phyloP scores from a whole-genome alignment of 2,797 vertebrate species.

The Anguilla obscura region DNA sequence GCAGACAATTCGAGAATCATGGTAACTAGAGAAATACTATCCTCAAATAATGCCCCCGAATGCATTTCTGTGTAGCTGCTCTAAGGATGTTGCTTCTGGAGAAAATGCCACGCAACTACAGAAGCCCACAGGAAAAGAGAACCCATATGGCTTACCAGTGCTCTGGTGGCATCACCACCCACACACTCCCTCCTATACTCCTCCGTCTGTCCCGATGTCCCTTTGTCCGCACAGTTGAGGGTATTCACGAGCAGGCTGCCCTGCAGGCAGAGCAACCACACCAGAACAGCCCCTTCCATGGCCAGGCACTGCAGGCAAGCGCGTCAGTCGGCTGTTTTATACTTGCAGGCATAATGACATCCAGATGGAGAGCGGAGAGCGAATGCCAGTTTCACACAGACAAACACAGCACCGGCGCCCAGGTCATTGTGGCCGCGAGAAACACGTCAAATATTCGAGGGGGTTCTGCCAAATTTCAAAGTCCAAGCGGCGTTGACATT shows the following conservation, averaged over 20 bases:
- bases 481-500: not conserved
- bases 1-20: not conserved
- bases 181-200: not conserved
- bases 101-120: no score
- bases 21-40: not conserved
- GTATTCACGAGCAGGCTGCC: conserved; percentile 20
- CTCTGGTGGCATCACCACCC: not conserved
- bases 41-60: not conserved
- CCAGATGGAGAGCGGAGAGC: conserved; percentile 27
- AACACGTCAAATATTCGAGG: conserved; percentile 21
- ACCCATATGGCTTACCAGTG: conserved; percentile 26
- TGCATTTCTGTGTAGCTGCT: not conserved
- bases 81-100: not conserved
- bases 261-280: conserved; percentile 34
- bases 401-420: not conserved
- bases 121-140: not conserved
- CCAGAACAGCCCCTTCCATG: conserved; percentile 30
- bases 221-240: conserved; percentile 13
- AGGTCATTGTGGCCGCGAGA: conserved; percentile 24
- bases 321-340: conserved; percentile 20
- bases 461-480: conserved; percentile 15
- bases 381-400: conserved; percentile 15
- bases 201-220: not conserved
- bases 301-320: conserved; percentile 13
- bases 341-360: conserved; percentile 23